A percentile compares a stretch with the other conserved stretches of the same genome.
Conservation (phyloP, 2,113 vertebrate species). For the Laticauda colubrina region DNA sequence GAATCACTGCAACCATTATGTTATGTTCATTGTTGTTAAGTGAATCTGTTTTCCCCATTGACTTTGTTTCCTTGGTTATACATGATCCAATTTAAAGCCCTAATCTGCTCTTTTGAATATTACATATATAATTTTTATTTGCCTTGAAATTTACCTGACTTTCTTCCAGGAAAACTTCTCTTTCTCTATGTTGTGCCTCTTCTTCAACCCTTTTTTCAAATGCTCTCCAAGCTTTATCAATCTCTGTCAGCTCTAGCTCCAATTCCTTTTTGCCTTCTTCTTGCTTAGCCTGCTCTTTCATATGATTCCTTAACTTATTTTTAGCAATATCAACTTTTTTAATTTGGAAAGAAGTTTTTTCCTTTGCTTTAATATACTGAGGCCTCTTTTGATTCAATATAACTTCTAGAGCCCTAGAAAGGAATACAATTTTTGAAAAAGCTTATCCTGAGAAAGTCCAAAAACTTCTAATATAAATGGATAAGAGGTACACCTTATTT, state of each 20-base stretch:
- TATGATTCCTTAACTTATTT: slow-evolving; percentile 68
- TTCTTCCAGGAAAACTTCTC: slow-evolving; percentile 75
- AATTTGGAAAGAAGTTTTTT: slow-evolving; percentile 83
- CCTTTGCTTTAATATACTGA: slow-evolving; percentile 89
- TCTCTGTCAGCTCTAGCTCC: slow-evolving; percentile 71
- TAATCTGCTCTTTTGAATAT: not conserved
- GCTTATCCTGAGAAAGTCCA: not conserved
- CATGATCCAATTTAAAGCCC: not conserved
- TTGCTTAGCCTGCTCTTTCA: slow-evolving; percentile 69
- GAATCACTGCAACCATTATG: too few relatives aligned
- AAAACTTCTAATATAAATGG: not conserved
- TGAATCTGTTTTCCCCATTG: too few relatives aligned
- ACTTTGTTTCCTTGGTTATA: too few relatives aligned
- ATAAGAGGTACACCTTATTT: not conserved
- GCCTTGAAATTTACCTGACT: slow-evolving; percentile 76
- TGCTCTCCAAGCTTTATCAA: slow-evolving; percentile 73
- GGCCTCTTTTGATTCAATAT: slow-evolving; percentile 75
- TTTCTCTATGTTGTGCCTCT: slow-evolving; percentile 55
- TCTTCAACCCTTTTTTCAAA: slow-evolving; percentile 78
- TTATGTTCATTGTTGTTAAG: too few relatives aligned
- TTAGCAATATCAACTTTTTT: slow-evolving; percentile 78
- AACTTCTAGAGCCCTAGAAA: slow-evolving; percentile 78
- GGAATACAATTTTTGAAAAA: not conserved
- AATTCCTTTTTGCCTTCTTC: slow-evolving; percentile 76
- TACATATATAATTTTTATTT: not conserved